Evolutionary conservation across 2,113 vertebrate genomes (phyloP).

Genomic region (Acrocephalus arundinaceus): DNA sequence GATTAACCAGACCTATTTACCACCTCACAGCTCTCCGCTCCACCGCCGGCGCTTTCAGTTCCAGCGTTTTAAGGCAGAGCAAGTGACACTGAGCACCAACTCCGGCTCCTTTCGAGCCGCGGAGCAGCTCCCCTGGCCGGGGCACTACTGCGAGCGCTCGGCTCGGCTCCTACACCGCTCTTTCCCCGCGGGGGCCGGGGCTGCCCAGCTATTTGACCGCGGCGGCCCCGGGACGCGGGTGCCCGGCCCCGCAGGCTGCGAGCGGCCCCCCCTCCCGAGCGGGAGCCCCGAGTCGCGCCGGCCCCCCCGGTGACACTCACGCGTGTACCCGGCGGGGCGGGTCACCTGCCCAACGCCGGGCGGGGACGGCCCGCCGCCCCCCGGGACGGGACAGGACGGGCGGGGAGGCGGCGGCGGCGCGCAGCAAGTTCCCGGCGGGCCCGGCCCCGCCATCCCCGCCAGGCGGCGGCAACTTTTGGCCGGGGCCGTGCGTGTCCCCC

Average conservation of each 20-base stretch:
- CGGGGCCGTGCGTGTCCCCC: not conserved
- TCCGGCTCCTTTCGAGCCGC: not conserved
- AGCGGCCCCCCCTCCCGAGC: not conserved
- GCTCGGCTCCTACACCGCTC: not conserved
- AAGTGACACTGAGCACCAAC: not conserved
- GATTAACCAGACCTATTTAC: constrained; percentile 27
- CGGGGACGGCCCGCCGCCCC: not conserved
- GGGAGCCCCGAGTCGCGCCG: not conserved
- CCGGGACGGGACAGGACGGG: not conserved
- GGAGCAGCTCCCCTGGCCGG: not conserved
- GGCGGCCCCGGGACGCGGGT: not conserved
- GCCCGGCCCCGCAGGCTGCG: not conserved
- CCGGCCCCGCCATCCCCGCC: not conserved
- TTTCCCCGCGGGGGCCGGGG: not conserved
- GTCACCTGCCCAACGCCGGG: not conserved
- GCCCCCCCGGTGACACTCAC: not conserved
- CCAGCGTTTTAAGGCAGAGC: not conserved
- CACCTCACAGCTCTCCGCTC: constrained; percentile 20
- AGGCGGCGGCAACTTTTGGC: not conserved
- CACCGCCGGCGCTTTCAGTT: not conserved
- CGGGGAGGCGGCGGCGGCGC: not conserved
- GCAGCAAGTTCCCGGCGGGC: not conserved
- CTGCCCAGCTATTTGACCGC: not conserved
- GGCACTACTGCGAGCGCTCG: not conserved
- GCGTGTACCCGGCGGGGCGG: not conserved